Evolutionary conservation across 1,140 invertebrate species (phyloP).

Genomic region (Tetragnatha versicolor): DNA sequence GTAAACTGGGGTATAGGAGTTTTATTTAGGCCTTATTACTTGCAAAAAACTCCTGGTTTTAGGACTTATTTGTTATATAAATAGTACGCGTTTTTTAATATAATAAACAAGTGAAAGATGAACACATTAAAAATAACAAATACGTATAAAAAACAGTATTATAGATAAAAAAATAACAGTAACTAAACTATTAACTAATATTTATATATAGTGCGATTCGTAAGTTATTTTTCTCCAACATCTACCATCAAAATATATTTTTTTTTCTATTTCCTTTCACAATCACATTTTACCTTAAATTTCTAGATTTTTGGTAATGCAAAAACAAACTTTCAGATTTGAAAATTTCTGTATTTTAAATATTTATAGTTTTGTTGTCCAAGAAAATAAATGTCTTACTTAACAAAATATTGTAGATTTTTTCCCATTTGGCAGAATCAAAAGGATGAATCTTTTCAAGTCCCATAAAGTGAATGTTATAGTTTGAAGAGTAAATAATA

Average conservation of each 20-base stretch:
- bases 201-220: background rate
- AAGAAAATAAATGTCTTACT: constrained; percentile 64
- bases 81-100: background rate
- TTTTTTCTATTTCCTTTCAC: background rate
- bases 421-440: constrained; percentile 84
- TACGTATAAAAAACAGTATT: background rate
- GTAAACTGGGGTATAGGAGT: no score
- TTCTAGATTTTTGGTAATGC: background rate
- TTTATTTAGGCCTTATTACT: no score
- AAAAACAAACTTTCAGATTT: background rate
- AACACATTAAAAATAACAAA: background rate
- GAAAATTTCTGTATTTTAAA: background rate
- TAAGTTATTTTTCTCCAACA: background rate
- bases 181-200: background rate
- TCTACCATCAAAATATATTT: background rate
- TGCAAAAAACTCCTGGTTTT: background rate
- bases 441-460: constrained; percentile 87
- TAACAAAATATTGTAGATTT: constrained; percentile 70
- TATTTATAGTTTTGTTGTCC: no score
- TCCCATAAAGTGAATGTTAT: constrained; percentile 82
- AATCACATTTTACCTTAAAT: background rate
- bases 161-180: background rate
- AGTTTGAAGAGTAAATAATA: constrained; percentile 78
- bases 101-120: background rate
- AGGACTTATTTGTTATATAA: background rate